A percentile compares a stretch with the other conserved stretches of the same genome.
These are phyloP conservation scores for Papilio protenor DNA, from an alignment of 2,888 invertebrate genomes.

Conservation along the genomic window DNA sequence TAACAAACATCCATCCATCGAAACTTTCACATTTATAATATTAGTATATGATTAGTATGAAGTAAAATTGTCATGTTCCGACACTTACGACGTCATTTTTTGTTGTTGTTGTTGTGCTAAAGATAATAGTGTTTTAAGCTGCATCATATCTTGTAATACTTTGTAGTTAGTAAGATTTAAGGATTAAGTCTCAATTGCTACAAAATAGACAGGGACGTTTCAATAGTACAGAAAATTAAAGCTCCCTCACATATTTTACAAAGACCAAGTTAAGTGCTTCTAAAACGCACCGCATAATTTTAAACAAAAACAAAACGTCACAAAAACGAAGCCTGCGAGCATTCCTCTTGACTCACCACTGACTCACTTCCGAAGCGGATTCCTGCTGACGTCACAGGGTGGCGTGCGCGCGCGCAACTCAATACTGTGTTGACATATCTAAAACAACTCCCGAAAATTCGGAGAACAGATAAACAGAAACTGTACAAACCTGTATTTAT, in stretches of 20 bases:
- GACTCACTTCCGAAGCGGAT: constrained; percentile 76
- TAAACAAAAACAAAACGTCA: constrained; percentile 34
- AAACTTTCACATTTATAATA: too few species aligned
- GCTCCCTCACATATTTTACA: neutral
- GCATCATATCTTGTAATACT: neutral
- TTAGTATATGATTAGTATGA: too few species aligned
- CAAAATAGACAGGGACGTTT: neutral
- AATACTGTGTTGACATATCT: constrained; percentile 13
- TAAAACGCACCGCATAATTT: constrained; percentile 18
- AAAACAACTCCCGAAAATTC: neutral
- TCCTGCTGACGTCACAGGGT: constrained; percentile 77
- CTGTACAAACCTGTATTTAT: neutral
- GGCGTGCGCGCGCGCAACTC: constrained; percentile 57
- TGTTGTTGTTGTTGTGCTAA: neutral
- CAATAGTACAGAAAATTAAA: neutral
- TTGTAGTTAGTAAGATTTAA: neutral
- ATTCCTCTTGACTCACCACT: constrained; percentile 56
- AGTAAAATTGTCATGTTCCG: too few species aligned
- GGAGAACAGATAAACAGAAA: neutral
- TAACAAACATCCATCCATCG: too few species aligned
- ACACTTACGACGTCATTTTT: neutral
- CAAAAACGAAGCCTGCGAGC: constrained; percentile 44
- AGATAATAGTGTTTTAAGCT: too few species aligned
- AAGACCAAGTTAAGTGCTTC: neutral
- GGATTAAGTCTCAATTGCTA: neutral